These are phyloP conservation scores for Epistrophella euchroma DNA, from an alignment of 2,888 invertebrate genomes.

Conservation along the genomic window DNA sequence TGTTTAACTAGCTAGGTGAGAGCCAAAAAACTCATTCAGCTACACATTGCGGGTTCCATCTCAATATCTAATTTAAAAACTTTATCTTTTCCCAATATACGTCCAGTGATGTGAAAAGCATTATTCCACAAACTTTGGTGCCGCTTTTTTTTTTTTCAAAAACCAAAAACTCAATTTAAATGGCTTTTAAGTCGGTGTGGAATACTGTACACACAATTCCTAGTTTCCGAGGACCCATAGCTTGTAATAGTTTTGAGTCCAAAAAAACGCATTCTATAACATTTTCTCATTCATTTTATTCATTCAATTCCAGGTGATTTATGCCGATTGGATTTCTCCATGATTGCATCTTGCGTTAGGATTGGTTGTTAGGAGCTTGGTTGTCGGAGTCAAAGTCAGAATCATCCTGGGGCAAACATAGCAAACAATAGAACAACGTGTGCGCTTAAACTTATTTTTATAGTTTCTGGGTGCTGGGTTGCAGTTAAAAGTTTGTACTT, in stretches of 20 bases:
- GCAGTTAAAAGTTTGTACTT: slow-evolving; percentile 48
- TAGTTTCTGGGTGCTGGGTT: slow-evolving; percentile 6
- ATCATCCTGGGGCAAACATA: neutral
- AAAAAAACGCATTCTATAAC: slow-evolving; percentile 58
- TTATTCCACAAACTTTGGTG: slow-evolving; percentile 66
- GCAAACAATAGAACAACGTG: slow-evolving; percentile 30
- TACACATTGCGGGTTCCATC: slow-evolving; percentile 24
- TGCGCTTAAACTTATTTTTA: slow-evolving; percentile 45
- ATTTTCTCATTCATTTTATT: slow-evolving; percentile 68
- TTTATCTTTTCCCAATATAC: slow-evolving; percentile 21
- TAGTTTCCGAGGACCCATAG: neutral
- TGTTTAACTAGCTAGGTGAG: neutral
- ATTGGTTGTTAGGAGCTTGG: neutral
- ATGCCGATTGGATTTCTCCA: slow-evolving; percentile 75
- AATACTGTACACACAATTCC: slow-evolving; percentile 11
- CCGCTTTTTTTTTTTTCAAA: slow-evolving; percentile 7
- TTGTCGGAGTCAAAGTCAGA: neutral
- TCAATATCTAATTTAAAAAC: slow-evolving; percentile 53
- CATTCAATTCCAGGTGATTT: slow-evolving; percentile 74
- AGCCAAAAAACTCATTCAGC: slow-evolving; percentile 36
- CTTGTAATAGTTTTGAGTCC: slow-evolving; percentile 32
- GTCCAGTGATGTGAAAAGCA: slow-evolving; percentile 50
- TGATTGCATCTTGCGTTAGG: slow-evolving; percentile 63
- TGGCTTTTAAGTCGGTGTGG: slow-evolving; percentile 33
- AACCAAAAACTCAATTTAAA: slow-evolving; percentile 53